Evolutionary conservation across 2,797 vertebrate species (phyloP).

Genomic region (Pangasius sanitwongsei): DNA sequence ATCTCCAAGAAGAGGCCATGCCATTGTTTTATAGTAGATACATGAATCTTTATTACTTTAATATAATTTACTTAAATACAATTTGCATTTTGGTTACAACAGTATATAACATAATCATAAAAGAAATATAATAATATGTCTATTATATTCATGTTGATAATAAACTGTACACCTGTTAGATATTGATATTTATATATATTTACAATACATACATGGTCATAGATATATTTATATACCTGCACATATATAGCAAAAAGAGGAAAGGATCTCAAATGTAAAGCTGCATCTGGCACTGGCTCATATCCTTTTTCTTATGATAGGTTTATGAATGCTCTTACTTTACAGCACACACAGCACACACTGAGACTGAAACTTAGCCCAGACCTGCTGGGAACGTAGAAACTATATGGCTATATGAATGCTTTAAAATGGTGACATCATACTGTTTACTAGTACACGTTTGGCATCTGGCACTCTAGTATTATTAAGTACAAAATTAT

Average conservation of each 20-base stretch:
- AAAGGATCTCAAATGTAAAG: constrained; percentile 34
- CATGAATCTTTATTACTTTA: constrained; percentile 56
- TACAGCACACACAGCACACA: constrained; percentile 24
- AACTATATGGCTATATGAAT: constrained; percentile 29
- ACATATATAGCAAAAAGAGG: constrained; percentile 41
- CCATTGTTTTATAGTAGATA: constrained; percentile 34
- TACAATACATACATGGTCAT: constrained; percentile 52
- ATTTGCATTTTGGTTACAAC: constrained; percentile 56
- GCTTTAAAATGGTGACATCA: constrained; percentile 41
- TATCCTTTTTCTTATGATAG: constrained; percentile 39
- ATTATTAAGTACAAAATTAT: constrained; percentile 39
- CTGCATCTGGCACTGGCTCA: constrained; percentile 46
- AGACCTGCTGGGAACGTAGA: constrained; percentile 58
- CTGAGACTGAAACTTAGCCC: constrained; percentile 46
- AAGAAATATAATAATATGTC: constrained; percentile 53
- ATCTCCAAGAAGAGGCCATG: not conserved
- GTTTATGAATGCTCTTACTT: constrained; percentile 38
- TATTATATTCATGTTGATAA: constrained; percentile 42
- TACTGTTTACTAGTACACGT: constrained; percentile 45
- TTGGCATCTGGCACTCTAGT: constrained; percentile 48
- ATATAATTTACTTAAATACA: constrained; percentile 55
- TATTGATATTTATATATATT: constrained; percentile 47
- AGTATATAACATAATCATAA: constrained; percentile 54
- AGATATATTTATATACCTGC: constrained; percentile 35
- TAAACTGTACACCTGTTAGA: constrained; percentile 54